Conservation (phyloP, 53 echinoderm and acorn worm species). For the Temnopleurus reevesii region DNA sequence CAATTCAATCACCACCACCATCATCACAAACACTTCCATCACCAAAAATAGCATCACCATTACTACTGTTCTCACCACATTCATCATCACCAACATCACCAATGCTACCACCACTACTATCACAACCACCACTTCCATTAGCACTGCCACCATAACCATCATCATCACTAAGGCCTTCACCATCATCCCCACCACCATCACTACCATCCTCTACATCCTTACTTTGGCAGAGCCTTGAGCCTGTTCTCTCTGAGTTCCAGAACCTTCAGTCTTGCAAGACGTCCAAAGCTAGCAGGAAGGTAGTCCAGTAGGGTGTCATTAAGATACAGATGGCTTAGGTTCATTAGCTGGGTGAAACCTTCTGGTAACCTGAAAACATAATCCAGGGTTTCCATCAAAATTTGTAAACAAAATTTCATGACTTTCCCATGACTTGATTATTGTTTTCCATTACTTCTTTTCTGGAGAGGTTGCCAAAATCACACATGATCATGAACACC, state of each 20-base stretch:
- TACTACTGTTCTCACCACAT: not conserved
- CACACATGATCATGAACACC: no score
- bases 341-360: constrained; percentile 93
- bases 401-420: no score
- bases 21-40: not conserved
- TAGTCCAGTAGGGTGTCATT: constrained; percentile 97
- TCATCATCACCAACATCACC: not conserved
- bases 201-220: constrained; percentile 20
- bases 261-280: constrained; percentile 81
- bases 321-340: constrained; percentile 91
- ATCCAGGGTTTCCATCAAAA: no score
- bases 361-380: constrained; percentile 83
- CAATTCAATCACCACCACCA: not conserved
- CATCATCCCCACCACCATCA: not conserved
- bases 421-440: no score
- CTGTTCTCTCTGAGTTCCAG: constrained; percentile 92
- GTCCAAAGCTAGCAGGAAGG: constrained; percentile 95
- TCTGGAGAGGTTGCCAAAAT: no score
- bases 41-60: not conserved
- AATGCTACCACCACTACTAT: not conserved
- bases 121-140: not conserved
- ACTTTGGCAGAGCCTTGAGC: constrained; percentile 93
- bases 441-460: no score
- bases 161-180: not conserved
- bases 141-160: not conserved